These are phyloP conservation scores for Gavialis gangeticus DNA, from an alignment of 2,113 vertebrate genomes.

Conservation along the genomic window DNA sequence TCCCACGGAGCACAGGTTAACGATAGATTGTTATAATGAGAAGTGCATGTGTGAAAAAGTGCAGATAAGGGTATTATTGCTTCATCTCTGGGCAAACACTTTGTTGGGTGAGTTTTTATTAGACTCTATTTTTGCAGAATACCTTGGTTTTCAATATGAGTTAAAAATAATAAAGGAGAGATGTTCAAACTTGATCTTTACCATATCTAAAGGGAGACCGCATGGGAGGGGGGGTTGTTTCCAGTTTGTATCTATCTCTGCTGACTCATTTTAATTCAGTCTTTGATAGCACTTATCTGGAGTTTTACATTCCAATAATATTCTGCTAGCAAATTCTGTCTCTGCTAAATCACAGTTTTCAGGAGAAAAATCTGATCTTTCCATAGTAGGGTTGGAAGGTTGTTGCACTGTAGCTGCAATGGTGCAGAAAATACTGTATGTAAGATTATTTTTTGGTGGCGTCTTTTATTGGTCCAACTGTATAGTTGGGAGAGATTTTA, in stretches of 20 bases:
- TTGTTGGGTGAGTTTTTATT: neutral
- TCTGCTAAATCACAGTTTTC: neutral
- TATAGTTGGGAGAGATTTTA: no score
- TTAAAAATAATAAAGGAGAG: neutral
- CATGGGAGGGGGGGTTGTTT: neutral
- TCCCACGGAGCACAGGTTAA: slow-evolving; percentile 45
- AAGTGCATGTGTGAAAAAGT: neutral
- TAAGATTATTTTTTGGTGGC: no score
- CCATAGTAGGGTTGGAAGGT: neutral
- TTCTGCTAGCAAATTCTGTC: neutral
- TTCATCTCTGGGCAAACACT: neutral
- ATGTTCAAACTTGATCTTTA: neutral
- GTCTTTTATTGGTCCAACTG: no score
- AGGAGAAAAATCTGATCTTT: neutral
- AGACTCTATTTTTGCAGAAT: neutral
- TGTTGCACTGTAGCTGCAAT: no score
- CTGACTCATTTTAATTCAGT: neutral
- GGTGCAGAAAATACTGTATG: no score
- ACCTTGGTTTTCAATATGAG: neutral
- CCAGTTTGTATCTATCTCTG: neutral
- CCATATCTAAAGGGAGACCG: neutral
- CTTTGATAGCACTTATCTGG: neutral
- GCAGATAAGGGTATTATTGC: neutral
- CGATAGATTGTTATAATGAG: slow-evolving; percentile 31
- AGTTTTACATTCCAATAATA: neutral